Base-by-base conservation (phyloP, 2,888 invertebrate species). In the Agelastica alni region DNA sequence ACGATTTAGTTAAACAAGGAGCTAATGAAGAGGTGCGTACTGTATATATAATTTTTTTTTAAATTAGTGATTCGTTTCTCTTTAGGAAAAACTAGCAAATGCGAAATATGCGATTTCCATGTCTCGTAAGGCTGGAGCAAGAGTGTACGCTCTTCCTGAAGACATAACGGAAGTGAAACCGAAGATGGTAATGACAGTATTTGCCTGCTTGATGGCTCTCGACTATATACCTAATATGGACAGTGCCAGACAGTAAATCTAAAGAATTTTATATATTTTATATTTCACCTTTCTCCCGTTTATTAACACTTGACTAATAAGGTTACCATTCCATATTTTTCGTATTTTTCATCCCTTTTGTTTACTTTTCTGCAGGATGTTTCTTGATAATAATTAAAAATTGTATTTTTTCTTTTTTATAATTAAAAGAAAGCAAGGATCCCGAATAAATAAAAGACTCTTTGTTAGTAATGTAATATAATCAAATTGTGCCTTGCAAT, bases 131-230 rank as follows among this genome's bases (percentile, higher is more conserved):
- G 93, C 93, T 71, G 99, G 99, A 61, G 98, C 97, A 43, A 86
- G 96, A 56, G 96, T 99, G 12, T 99, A 99, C 79, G 99, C 99
- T 4, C 81, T 99, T 56, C 98, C 98, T 10, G 98, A 99, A 77
- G 98, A 99, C 80, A 97, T 99, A 72, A 92, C 96, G 28, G 97
- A 99, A 81, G 89, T 96, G 14, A 98, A 98, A 77, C 93, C 90
- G 52, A 99, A 97, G 80, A 95, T 99, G 96, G 93, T 99, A 55
- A 96, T 99, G 97, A 99, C 99, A 2, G 93, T 99, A 65, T 99
- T 99, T 80, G 98, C 99, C 18, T 98, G 98, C 76, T 85, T 99
- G 71, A 99, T 99, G 98, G 94, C 95, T 18, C 85, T 93, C 71
- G 97, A 96, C 81, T 96, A 95, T 79, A 86, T 94, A 70, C 96